Conservation (phyloP, 2,888 invertebrate genomes). For the Hirtodrosophila histrioides region DNA sequence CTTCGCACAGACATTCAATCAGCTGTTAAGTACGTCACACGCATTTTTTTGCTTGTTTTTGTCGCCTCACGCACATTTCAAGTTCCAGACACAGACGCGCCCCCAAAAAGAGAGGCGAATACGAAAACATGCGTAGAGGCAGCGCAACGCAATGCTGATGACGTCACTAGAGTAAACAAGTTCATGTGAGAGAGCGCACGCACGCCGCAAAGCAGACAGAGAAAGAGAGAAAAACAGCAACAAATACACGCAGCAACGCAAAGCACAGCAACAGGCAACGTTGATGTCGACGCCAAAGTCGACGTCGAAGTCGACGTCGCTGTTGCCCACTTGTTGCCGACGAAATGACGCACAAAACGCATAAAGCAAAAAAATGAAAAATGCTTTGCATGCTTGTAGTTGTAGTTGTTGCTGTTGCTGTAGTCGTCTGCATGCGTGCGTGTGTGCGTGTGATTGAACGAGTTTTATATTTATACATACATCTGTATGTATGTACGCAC, state of each 20-base stretch:
- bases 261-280: slow-evolving; percentile 34
- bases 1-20: slow-evolving; percentile 16
- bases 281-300: slow-evolving; percentile 11
- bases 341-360: slow-evolving; percentile 68
- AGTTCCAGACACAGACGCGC: slow-evolving; percentile 50
- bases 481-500: neutral
- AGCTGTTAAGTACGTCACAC: slow-evolving; percentile 42
- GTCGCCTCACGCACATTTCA: slow-evolving; percentile 47
- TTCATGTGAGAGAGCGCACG: slow-evolving; percentile 32
- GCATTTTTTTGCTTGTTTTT: slow-evolving; percentile 9
- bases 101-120: slow-evolving; percentile 40
- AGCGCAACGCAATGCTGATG: slow-evolving; percentile 44
- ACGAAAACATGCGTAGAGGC: slow-evolving; percentile 46
- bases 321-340: slow-evolving; percentile 72
- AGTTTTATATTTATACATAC: slow-evolving; percentile 40
- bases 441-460: slow-evolving; percentile 40
- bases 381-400: slow-evolving; percentile 27
- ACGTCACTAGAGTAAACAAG: slow-evolving; percentile 50
- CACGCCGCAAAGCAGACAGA: slow-evolving; percentile 12
- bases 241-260: neutral
- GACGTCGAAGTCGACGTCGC: slow-evolving; percentile 1
- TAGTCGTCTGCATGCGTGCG: slow-evolving; percentile 35
- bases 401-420: slow-evolving; percentile 22
- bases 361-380: slow-evolving; percentile 40
- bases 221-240: neutral